Percentiles rank a stretch among this genome's conserved stretches.
Conservation (phyloP, 2,113 vertebrate genomes). For the Hyaena hyaena region DNA sequence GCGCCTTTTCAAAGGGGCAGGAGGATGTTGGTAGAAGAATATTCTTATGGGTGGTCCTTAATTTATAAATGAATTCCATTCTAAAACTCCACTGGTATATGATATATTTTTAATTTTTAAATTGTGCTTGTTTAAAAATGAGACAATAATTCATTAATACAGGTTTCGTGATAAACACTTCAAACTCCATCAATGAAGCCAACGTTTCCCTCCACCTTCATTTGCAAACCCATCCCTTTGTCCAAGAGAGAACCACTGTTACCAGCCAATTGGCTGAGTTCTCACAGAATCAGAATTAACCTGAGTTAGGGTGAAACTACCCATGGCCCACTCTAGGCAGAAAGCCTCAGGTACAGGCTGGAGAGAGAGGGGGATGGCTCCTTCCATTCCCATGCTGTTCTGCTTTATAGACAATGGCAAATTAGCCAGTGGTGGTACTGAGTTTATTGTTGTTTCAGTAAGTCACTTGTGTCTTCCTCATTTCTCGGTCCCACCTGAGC, state of each 20-base stretch:
- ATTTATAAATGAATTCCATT: background rate
- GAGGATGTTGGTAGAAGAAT: background rate
- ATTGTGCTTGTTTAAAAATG: slow-evolving; percentile 22
- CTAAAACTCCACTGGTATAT: background rate
- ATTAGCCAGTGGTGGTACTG: background rate
- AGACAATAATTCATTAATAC: background rate
- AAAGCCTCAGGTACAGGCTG: background rate
- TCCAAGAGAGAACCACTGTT: background rate
- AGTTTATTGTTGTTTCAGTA: background rate
- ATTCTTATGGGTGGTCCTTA: background rate
- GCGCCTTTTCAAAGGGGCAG: background rate
- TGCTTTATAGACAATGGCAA: background rate
- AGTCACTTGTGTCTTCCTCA: background rate
- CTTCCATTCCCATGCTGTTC: background rate
- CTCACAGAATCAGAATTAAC: background rate
- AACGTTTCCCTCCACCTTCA: background rate
- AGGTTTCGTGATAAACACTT: background rate
- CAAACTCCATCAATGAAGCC: background rate
- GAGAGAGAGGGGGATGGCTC: background rate
- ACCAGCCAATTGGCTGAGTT: background rate
- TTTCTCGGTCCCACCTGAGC: background rate
- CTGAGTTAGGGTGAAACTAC: background rate
- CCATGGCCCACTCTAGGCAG: background rate
- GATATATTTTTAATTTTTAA: slow-evolving; percentile 11
- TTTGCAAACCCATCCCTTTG: background rate